Evolutionary conservation across 2,113 vertebrate genomes (phyloP), one percentile per base, ranked within the genome.

Genomic region (Limanda limanda): DNA sequence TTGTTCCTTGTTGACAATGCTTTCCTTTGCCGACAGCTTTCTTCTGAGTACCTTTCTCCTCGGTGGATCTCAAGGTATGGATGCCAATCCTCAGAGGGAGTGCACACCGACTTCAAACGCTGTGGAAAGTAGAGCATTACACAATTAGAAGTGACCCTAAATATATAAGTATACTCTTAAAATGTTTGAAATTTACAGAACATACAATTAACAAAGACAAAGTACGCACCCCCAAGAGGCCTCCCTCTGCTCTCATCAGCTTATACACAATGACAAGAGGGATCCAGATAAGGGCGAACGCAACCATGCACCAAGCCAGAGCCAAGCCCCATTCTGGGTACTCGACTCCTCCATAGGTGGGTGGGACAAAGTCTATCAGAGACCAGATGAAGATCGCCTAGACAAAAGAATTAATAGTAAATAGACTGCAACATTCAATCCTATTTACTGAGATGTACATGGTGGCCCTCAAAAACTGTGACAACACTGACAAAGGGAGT

Each of bases 331-430:
- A 99, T 0, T 3, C 0, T 10, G 98, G 97, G 60, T 96, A 98
- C 14, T 18, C 0, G 7, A 96, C 84, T 0, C 66, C 20, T 20
- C 89, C 96, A 12, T 98, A 98, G 9, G n/a, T 74, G 0, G 96
- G 97, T 5, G 88, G 35, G 0, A 37, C 60, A 83, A 96, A 96
- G 0, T 93, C 94, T 12, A 89, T 62, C 84, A 99, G 20, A 27
- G 97, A 97, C 97, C 96, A 98, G 15, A 94, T 3, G 74, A 99
- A 92, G 89, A 99, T 95, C 64, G 92, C 92, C 98, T 99, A 77
- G 13, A 77, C 1, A 51, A 58, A 24, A 75, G 13, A 37, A 47
- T 21, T 10, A n/a, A 52, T 27, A 3, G 9, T 23, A 15, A 71
- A 23, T 3, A 24, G 14, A 56, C 23, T 23, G 37, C 5, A 3